Conservation (phyloP, 2,797 vertebrate species). For the Argya squamiceps region DNA sequence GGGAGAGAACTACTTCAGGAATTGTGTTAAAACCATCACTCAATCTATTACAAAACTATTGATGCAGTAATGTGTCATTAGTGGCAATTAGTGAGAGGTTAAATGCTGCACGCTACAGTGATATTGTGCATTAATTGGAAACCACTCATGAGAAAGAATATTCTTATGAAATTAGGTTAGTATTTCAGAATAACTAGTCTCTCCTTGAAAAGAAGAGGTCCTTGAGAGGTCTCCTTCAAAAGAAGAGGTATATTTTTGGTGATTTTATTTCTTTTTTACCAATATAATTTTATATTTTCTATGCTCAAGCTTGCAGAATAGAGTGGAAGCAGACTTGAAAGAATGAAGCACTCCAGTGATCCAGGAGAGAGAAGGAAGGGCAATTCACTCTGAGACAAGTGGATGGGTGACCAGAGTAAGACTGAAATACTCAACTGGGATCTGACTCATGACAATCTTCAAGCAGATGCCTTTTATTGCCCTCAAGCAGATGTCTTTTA, state of each 20-base stretch:
- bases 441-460: background rate
- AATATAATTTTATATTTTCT: background rate
- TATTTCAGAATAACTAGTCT: background rate
- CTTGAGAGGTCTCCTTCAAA: background rate
- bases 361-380: background rate
- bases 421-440: background rate
- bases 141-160: background rate
- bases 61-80: slow-evolving; percentile 31
- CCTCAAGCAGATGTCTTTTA: background rate
- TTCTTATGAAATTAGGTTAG: background rate
- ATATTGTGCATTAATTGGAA: slow-evolving; percentile 30
- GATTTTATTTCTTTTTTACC: background rate
- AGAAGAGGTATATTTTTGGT: background rate
- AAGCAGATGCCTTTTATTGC: background rate
- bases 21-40: slow-evolving; percentile 4
- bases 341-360: background rate
- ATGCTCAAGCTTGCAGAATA: background rate
- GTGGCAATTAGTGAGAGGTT: slow-evolving; percentile 52
- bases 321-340: background rate
- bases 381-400: background rate
- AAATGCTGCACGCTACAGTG: background rate
- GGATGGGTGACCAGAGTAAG: background rate
- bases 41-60: slow-evolving; percentile 7
- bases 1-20: background rate
- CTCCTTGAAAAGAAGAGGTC: background rate